Base-by-base conservation (phyloP, 2,113 vertebrate genomes). In the Panthera leo region DNA sequence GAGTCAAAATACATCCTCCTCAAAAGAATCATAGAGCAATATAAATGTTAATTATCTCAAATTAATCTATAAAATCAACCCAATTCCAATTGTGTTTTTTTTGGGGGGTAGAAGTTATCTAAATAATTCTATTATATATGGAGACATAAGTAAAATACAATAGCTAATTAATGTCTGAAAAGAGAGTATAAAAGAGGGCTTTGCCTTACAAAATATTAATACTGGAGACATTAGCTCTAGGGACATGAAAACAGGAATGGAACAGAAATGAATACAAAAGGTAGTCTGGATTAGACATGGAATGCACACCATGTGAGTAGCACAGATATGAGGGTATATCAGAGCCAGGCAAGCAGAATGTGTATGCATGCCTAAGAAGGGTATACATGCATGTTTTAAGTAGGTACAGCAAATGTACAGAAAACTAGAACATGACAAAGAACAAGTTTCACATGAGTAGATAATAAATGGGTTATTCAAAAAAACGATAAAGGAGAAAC, bases 1-100 rank as follows among this genome's bases (percentile, higher is more conserved):
- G 36, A 95, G 83, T 96, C 39, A 95, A 96, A 95, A 75, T 92
- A 48, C 3, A 97, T 95, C 27, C 34, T 92, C 5, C 27, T 92
- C 48, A 73, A 79, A 90, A 90, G 11, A 7, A 95, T 85, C 10
- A 96, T 31, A 83, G 10, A 85, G 12, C 9, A 96, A 55, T 42
- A 80, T 39, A 91, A 45, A 82, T 31, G 21, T 68, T 85, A 94
- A 85, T 95, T 83, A 83, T 91, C 39, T 51, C 27, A 95, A 94
- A 92, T 94, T 85, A 91, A 96, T 39, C 45, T 79, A 79, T 84
- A 89, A 93, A 67, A 71, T 75, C 85, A 63, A 86, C 2, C 16
- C 73, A 95, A 95, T 86, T 95, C 25, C 53, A 92, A 71, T 1
- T 71, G 11, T 63, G 36, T 13, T n/a, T 88, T 61, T 51, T 25